phyloP scores from a whole-genome alignment of 1,140 invertebrate genomes.

The Vanessa tameamea region DNA sequence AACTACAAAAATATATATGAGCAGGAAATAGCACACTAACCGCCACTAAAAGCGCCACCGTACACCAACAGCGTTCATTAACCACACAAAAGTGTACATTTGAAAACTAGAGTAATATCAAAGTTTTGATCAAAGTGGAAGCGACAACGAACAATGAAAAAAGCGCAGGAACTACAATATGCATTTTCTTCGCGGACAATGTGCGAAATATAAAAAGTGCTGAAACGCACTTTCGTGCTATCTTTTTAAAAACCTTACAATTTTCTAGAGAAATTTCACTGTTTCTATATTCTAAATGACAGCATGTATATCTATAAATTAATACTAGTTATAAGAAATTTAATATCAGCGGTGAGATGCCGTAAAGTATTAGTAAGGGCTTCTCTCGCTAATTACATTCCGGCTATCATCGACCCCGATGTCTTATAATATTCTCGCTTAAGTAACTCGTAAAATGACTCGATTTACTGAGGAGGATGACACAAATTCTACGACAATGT shows the following conservation, averaged over 20 bases:
- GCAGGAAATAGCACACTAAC: background rate
- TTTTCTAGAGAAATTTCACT: background rate
- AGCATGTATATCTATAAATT: background rate
- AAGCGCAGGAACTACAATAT: background rate
- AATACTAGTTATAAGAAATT: conserved; percentile 17
- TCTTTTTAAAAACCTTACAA: background rate
- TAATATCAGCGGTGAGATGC: conserved; percentile 25
- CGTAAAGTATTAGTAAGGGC: conserved; percentile 25
- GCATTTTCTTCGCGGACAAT: conserved; percentile 11
- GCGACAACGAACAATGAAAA: conserved; percentile 1
- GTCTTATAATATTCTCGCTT: conserved; percentile 19
- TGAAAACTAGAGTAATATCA: conserved; percentile 5
- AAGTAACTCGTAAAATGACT: conserved; percentile 13
- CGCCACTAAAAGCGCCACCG: background rate
- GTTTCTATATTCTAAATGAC: background rate
- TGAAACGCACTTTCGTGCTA: background rate
- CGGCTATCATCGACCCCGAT: conserved; percentile 26
- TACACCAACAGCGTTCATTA: conserved; percentile 4
- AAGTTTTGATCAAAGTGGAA: background rate
- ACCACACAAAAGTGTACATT: background rate
- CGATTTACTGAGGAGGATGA: conserved; percentile 2
- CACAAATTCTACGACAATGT: background rate
- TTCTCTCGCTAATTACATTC: conserved; percentile 33
- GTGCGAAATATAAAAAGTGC: background rate
- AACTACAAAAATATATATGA: background rate